Base-by-base conservation (phyloP, 2,113 vertebrate genomes). In the Mola mola region DNA sequence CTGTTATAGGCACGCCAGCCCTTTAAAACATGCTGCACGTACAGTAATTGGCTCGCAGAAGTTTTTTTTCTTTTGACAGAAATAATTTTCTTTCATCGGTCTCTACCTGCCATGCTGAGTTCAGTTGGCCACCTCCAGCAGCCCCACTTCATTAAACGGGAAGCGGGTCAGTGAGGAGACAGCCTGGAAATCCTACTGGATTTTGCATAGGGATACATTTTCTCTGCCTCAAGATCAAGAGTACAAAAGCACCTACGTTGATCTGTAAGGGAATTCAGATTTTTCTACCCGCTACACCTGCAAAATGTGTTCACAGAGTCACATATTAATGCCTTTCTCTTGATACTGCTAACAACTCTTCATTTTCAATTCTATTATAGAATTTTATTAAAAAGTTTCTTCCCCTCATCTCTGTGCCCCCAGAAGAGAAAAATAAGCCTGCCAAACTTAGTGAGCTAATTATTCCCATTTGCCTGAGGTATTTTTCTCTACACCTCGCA, bases 21-120 rank as follows among this genome's bases (percentile, higher is more conserved):
- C 72, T 80, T 77, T 72, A 75, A 81, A 81, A 76, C 60, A 56
- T 60, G 71, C 49, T 53, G 59, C 43, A 40, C 38, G 43, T 48
- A 37, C 50, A 49, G 64, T 87, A 86, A 87, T 85, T 86, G 85
- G 83, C 75, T 79, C 52, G 74, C 61, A 59, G 72, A 82, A 75
- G 71, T 76, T 81, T 56, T 78, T 48, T 38, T 67, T 67, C 41
- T 53, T 38, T 75, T 79, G 79, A 81, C 83, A 78, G 79, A 61
- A 79, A 81, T 78, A 66, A 81, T 79, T 84, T 86, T 50, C 75
- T 87, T 86, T 88, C 74, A 83, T 79, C 85, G 66, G 72, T 79
- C 64, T 61, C 66, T 56, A 59, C 67, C 83, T 86, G 81, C 76
- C 79, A 62, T 34, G 64, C 77, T 10, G 51, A 78, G 79, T 86